These are phyloP conservation scores for Lacanobia wlatinum DNA, from an alignment of 2,888 invertebrate species.

Conservation along the genomic window DNA sequence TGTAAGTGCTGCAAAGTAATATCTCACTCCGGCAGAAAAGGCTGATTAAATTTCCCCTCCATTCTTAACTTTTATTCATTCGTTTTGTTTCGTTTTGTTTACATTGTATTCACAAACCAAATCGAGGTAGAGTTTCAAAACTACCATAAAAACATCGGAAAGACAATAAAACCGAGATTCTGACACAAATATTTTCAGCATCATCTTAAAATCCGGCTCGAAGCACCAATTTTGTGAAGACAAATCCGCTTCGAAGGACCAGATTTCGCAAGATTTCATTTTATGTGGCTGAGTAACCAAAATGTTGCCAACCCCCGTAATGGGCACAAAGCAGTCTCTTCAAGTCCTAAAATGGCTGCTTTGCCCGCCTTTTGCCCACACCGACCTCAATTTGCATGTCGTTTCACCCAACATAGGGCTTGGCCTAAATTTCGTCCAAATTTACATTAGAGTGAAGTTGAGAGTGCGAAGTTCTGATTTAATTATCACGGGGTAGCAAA, in stretches of 20 bases:
- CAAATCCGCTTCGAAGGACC: slow-evolving; percentile 35
- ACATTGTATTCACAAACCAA: slow-evolving; percentile 28
- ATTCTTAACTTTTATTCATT: slow-evolving; percentile 31
- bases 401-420: slow-evolving; percentile 35
- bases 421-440: slow-evolving; percentile 30
- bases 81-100: too few relatives aligned
- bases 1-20: slow-evolving; percentile 31
- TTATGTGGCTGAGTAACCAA: slow-evolving; percentile 41
- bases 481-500: slow-evolving; percentile 48
- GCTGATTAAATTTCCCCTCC: slow-evolving; percentile 36
- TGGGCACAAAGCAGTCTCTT: slow-evolving; percentile 22
- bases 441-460: slow-evolving; percentile 50
- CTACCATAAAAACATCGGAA: slow-evolving; percentile 33
- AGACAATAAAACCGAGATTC: slow-evolving; percentile 21
- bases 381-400: slow-evolving; percentile 56
- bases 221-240: slow-evolving; percentile 30
- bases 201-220: slow-evolving; percentile 17
- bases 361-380: slow-evolving; percentile 40
- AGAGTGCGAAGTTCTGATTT: slow-evolving; percentile 46
- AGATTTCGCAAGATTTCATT: slow-evolving; percentile 28
- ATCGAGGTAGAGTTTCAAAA: slow-evolving; percentile 12
- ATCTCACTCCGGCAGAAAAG: slow-evolving; percentile 20
- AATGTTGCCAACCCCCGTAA: slow-evolving; percentile 38
- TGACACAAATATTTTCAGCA: slow-evolving; percentile 34
- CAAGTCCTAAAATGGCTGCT: slow-evolving; percentile 38